Conservation (phyloP, 2,888 invertebrate genomes). For the Troilus luridus region DNA sequence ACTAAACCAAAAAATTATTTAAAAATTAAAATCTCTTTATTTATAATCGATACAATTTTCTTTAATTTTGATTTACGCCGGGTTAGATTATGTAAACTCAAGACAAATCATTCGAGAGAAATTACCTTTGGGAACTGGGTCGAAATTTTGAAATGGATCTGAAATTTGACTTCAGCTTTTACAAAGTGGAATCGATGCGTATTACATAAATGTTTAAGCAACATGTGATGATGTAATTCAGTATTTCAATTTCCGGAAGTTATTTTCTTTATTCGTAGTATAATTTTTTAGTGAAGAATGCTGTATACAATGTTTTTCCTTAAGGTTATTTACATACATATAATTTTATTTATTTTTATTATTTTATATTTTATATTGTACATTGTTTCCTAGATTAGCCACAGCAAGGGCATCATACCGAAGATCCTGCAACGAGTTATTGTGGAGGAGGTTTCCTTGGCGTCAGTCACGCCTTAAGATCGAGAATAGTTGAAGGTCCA, state of each 20-base stretch:
- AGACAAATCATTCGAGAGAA: background rate
- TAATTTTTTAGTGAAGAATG: background rate
- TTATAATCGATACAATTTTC: background rate
- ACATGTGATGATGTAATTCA: background rate
- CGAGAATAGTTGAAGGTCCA: constrained; percentile 16
- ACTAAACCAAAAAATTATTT: background rate
- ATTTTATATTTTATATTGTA: background rate
- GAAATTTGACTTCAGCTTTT: background rate
- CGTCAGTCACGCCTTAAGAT: constrained; percentile 14
- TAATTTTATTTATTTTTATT: background rate
- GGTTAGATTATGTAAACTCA: background rate
- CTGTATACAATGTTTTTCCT: no score
- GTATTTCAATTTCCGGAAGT: background rate
- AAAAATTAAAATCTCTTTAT: background rate
- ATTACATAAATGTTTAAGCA: background rate
- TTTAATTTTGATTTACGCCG: background rate
- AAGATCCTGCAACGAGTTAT: background rate
- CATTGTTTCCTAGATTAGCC: background rate
- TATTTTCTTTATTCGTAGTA: background rate
- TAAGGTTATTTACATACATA: no score
- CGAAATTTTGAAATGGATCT: background rate
- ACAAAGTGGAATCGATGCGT: background rate
- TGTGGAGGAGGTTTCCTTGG: constrained; percentile 18
- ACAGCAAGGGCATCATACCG: background rate
- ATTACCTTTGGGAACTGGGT: background rate